Evolutionary conservation across 2,113 vertebrate genomes (phyloP).

Genomic region (Thamnaconus septentrionalis): DNA sequence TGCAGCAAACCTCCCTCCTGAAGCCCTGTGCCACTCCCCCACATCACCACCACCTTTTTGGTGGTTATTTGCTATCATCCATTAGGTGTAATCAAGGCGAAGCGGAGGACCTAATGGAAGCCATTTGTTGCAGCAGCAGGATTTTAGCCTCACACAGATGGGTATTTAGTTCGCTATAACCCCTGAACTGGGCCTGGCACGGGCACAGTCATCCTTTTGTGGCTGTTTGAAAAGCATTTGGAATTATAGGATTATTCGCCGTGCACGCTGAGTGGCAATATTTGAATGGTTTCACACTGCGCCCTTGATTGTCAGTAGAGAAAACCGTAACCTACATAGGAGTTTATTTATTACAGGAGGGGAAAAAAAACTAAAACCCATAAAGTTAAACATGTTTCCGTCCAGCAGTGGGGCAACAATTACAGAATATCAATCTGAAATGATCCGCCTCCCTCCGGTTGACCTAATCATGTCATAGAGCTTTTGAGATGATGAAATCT

Average conservation of each 20-base stretch:
- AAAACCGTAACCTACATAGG: neutral
- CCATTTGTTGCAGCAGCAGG: constrained; percentile 56
- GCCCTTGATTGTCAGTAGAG: constrained; percentile 50
- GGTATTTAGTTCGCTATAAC: constrained; percentile 70
- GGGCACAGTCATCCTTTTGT: constrained; percentile 56
- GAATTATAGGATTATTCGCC: constrained; percentile 73
- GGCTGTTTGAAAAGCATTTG: constrained; percentile 68
- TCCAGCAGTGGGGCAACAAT: neutral
- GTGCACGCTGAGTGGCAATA: constrained; percentile 58
- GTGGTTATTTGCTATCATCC: constrained; percentile 21
- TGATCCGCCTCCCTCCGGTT: constrained; percentile 22
- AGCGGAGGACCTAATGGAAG: constrained; percentile 50
- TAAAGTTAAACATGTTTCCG: too few species aligned
- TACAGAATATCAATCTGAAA: constrained; percentile 13
- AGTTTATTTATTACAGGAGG: neutral
- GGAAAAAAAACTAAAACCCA: neutral
- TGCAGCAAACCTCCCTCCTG: too few species aligned
- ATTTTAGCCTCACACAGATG: constrained; percentile 72
- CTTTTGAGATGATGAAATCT: constrained; percentile 63
- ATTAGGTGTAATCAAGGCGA: constrained; percentile 41
- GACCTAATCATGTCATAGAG: constrained; percentile 50
- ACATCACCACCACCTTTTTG: neutral
- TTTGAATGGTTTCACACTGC: constrained; percentile 57
- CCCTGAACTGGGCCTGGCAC: constrained; percentile 63
- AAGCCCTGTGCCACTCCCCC: too few species aligned